These are phyloP conservation scores for Blennius ocellaris DNA, from an alignment of 2,113 vertebrate genomes.

Conservation along the genomic window DNA sequence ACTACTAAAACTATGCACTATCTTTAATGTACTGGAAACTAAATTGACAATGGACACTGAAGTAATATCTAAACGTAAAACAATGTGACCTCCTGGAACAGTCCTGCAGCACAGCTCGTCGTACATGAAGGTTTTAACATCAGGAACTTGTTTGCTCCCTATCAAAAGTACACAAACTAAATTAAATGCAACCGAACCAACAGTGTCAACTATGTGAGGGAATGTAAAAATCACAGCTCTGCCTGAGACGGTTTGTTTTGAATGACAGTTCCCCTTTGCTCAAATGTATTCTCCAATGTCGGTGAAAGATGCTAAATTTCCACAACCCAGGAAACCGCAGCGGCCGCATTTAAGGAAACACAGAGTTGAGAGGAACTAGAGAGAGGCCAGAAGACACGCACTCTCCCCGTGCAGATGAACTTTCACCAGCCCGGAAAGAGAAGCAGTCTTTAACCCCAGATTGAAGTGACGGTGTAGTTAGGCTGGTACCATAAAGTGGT, in stretches of 20 bases:
- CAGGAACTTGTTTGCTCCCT: not conserved
- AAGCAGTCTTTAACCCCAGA: constrained; percentile 59
- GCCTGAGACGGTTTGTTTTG: not conserved
- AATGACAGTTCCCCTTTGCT: not conserved
- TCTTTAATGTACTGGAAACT: no score
- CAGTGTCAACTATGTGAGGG: not conserved
- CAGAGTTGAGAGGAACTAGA: not conserved
- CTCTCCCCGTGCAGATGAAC: not conserved
- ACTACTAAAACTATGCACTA: no score
- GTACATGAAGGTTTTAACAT: not conserved
- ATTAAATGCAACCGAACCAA: not conserved
- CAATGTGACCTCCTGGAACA: not conserved
- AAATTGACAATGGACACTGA: not conserved
- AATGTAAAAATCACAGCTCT: not conserved
- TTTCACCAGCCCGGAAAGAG: constrained; percentile 16
- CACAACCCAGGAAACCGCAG: not conserved
- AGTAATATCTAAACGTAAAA: not conserved
- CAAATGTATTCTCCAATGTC: not conserved
- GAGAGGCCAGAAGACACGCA: not conserved
- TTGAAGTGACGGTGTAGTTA: constrained; percentile 34
- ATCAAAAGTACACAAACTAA: not conserved
- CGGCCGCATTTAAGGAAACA: not conserved
- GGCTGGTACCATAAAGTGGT: constrained; percentile 63
- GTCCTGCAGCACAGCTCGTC: not conserved
- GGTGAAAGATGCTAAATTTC: not conserved